Evolutionary conservation across 2,113 vertebrate genomes (phyloP).

Genomic region (Perccottus glenii): DNA sequence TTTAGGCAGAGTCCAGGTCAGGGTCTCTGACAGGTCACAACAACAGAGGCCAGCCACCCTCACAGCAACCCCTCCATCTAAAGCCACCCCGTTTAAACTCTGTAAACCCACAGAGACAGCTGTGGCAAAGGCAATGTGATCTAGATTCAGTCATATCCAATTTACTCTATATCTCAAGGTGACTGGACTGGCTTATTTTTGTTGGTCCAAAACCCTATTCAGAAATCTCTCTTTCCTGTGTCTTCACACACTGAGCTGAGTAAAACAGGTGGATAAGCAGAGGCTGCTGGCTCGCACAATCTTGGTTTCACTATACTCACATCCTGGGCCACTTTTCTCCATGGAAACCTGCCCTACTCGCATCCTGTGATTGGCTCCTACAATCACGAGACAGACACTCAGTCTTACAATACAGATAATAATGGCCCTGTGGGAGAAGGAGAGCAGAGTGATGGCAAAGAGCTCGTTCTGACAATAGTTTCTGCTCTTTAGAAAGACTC

Average conservation of each 20-base stretch:
- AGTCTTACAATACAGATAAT: slow-evolving; percentile 70
- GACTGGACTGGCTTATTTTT: slow-evolving; percentile 30
- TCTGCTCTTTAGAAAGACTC: slow-evolving; percentile 48
- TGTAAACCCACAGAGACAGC: slow-evolving; percentile 18
- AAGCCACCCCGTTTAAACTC: slow-evolving; percentile 22
- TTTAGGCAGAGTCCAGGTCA: slow-evolving; percentile 22
- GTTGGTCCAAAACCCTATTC: slow-evolving; percentile 42
- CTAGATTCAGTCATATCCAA: slow-evolving; percentile 45
- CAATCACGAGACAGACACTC: slow-evolving; percentile 66
- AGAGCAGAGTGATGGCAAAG: slow-evolving; percentile 57
- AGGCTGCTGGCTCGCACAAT: slow-evolving; percentile 47
- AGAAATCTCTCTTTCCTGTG: slow-evolving; percentile 21
- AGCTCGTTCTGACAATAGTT: slow-evolving; percentile 33
- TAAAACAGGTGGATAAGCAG: slow-evolving; percentile 53
- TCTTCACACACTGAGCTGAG: slow-evolving; percentile 41
- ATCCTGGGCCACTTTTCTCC: slow-evolving; percentile 54
- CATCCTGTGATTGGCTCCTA: slow-evolving; percentile 63
- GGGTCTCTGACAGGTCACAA: slow-evolving; percentile 44
- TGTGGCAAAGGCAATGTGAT: slow-evolving; percentile 22
- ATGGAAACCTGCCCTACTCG: slow-evolving; percentile 71
- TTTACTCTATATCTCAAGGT: slow-evolving; percentile 36
- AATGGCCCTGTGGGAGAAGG: slow-evolving; percentile 54
- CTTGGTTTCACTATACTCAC: slow-evolving; percentile 48
- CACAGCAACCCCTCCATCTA: slow-evolving; percentile 5
- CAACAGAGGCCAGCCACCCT: slow-evolving; percentile 5